These are phyloP conservation scores for Streptopelia turtur DNA, from an alignment of 2,797 vertebrate genomes.

Conservation along the genomic window DNA sequence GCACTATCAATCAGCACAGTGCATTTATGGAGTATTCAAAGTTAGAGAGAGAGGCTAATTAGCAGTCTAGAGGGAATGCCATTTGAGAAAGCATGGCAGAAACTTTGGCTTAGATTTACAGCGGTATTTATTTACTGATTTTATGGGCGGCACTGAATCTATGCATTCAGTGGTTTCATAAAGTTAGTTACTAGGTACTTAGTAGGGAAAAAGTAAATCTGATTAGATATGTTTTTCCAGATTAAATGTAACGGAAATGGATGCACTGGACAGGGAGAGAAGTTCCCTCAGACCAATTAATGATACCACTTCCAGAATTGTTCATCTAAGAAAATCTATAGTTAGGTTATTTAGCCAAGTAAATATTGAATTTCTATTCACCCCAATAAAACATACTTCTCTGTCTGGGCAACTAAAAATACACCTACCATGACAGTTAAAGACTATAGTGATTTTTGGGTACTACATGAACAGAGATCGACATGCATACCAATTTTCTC, in stretches of 20 bases:
- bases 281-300: neutral
- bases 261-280: neutral
- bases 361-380: conserved; percentile 6
- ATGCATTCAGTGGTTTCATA: neutral
- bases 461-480: neutral
- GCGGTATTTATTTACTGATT: conserved; percentile 21
- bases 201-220: neutral
- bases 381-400: neutral
- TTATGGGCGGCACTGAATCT: neutral
- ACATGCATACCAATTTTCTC: neutral
- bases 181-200: neutral
- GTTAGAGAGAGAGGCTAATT: conserved; percentile 59
- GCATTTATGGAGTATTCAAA: conserved; percentile 66
- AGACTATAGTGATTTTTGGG: neutral
- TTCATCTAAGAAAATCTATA: neutral
- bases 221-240: neutral
- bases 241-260: neutral
- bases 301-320: neutral
- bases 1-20: conserved; percentile 53
- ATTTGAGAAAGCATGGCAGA: conserved; percentile 20
- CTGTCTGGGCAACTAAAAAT: neutral
- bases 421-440: neutral
- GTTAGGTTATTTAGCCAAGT: neutral
- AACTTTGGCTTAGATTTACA: neutral
- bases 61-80: conserved; percentile 42